Conservation (phyloP, 2,888 invertebrate genomes). For the Drosophila fulvimacula region DNA sequence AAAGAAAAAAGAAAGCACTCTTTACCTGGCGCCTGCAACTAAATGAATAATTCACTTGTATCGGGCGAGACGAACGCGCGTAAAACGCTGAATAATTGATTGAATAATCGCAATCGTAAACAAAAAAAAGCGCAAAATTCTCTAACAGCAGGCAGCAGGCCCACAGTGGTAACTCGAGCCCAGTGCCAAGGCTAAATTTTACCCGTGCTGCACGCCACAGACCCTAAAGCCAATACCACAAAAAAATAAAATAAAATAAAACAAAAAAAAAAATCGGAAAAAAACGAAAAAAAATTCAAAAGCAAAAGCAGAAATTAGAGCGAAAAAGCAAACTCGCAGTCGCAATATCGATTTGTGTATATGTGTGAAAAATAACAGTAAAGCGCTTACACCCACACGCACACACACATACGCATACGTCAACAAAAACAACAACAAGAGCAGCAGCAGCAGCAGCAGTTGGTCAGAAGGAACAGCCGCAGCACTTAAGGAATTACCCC, state of each 20-base stretch:
- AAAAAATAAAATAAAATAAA: too few species aligned
- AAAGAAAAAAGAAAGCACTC: constrained; percentile 10
- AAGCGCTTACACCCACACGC: constrained; percentile 49
- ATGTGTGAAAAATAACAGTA: constrained; percentile 76
- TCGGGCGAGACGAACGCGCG: constrained; percentile 48
- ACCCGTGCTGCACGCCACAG: constrained; percentile 23
- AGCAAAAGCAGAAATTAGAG: constrained; percentile 26
- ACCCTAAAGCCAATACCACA: constrained; percentile 9
- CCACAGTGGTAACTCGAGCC: constrained; percentile 16
- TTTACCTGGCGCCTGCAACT: constrained; percentile 21
- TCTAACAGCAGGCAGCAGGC: constrained; percentile 38
- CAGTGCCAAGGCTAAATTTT: constrained; percentile 67
- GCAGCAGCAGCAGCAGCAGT: constrained; percentile 46
- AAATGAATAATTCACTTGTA: constrained; percentile 54
- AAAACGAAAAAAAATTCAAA: constrained; percentile 8
- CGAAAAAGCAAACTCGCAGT: constrained; percentile 42
- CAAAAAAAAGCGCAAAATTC: constrained; percentile 43
- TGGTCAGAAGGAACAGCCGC: constrained; percentile 38
- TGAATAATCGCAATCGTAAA: constrained; percentile 60
- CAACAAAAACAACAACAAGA: constrained; percentile 47
- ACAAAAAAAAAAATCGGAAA: constrained; percentile 9
- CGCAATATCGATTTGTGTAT: constrained; percentile 78
- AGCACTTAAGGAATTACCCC: constrained; percentile 55
- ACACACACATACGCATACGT: constrained; percentile 50
- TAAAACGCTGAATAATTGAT: constrained; percentile 68